Evolutionary conservation across 2,888 invertebrate species (phyloP).

Genomic region (Anthoptus insignis): DNA sequence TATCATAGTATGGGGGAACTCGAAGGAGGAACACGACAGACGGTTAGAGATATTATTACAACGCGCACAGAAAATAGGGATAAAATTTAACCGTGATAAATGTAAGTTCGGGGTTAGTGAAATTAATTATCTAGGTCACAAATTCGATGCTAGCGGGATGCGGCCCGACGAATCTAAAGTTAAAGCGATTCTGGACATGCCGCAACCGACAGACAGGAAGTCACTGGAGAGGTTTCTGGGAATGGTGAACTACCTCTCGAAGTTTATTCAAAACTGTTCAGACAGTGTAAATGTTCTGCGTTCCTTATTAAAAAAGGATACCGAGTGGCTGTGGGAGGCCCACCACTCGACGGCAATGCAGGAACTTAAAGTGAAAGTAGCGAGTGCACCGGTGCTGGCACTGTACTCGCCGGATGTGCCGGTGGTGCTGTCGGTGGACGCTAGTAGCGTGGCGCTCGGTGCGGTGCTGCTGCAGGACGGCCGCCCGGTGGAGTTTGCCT

Average conservation of each 20-base stretch:
- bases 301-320: constrained; percentile 41
- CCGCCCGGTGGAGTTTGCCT: constrained; percentile 48
- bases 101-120: constrained; percentile 33
- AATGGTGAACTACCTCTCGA: constrained; percentile 39
- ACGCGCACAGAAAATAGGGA: constrained; percentile 22
- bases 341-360: constrained; percentile 18
- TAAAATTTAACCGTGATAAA: constrained; percentile 31
- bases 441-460: constrained; percentile 43
- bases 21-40: constrained; percentile 27
- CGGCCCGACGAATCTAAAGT: constrained; percentile 40
- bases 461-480: constrained; percentile 48
- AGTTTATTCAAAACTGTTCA: constrained; percentile 44
- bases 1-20: constrained; percentile 27
- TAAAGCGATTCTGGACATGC: constrained; percentile 45
- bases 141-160: constrained; percentile 45
- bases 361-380: constrained; percentile 22
- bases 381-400: constrained; percentile 40
- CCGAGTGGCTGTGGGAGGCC: constrained; percentile 34
- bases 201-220: constrained; percentile 38
- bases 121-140: constrained; percentile 47
- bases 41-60: constrained; percentile 15
- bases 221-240: constrained; percentile 46
- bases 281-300: constrained; percentile 24
- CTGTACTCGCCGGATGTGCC: constrained; percentile 32
- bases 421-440: constrained; percentile 44